These are phyloP conservation scores for Nasonia longicornis DNA, from an alignment of 1,140 invertebrate species.

Conservation along the genomic window DNA sequence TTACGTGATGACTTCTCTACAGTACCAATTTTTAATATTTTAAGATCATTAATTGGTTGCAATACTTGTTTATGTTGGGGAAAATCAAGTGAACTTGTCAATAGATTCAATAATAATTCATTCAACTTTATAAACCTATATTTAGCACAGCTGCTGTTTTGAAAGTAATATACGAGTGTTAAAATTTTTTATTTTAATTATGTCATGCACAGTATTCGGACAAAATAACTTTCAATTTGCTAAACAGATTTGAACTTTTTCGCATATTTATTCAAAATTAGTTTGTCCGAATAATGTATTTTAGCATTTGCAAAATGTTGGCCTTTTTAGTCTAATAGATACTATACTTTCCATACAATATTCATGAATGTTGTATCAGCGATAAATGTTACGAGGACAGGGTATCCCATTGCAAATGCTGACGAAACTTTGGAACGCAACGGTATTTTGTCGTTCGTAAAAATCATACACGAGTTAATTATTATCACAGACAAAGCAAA, in stretches of 20 bases:
- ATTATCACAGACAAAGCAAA: neutral
- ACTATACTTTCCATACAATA: slow-evolving; percentile 47
- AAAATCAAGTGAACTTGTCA: slow-evolving; percentile 1
- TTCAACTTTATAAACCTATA: neutral
- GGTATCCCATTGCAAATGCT: neutral
- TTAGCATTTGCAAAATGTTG: neutral
- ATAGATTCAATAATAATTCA: neutral
- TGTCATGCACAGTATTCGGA: neutral
- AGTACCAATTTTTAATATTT: neutral
- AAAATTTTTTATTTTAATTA: neutral
- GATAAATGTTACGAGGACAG: slow-evolving; percentile 13
- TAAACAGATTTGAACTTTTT: no score
- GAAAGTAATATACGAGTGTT: neutral
- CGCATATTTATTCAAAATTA: no score
- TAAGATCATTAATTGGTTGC: neutral
- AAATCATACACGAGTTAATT: neutral
- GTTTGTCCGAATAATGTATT: no score
- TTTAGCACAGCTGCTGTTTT: neutral
- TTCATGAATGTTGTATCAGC: slow-evolving; percentile 43
- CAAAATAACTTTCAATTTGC: no score
- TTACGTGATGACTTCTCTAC: neutral
- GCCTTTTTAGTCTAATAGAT: neutral
- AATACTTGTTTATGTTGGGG: slow-evolving; percentile 33
- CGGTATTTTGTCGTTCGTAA: neutral
- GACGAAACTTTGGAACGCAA: neutral